phyloP scores from a whole-genome alignment of 1,140 invertebrate species.

The Bombus affinis region DNA sequence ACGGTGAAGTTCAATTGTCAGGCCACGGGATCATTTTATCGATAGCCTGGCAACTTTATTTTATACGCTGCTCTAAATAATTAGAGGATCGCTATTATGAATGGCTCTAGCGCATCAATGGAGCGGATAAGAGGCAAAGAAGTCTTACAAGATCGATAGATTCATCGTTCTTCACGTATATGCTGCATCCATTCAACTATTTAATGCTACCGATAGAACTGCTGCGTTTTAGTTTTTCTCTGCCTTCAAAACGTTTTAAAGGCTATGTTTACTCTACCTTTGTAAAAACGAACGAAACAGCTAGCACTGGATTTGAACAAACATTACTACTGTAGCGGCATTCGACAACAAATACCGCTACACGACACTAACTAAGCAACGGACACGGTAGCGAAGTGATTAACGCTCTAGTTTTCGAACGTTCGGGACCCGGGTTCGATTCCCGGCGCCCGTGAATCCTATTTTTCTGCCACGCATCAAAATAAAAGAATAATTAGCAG shows the following conservation, averaged over 20 bases:
- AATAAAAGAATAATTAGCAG: too few relatives aligned
- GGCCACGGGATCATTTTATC: neutral
- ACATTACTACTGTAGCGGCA: too few relatives aligned
- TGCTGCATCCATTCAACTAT: neutral
- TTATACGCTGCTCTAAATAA: neutral
- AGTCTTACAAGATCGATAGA: neutral
- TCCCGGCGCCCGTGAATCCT: too few relatives aligned
- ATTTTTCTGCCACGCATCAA: too few relatives aligned
- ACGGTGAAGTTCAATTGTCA: constrained; percentile 15
- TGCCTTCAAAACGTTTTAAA: too few relatives aligned
- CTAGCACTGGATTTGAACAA: rapidly evolving
- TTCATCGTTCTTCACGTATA: neutral
- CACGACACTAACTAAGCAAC: too few relatives aligned
- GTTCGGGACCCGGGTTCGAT: too few relatives aligned
- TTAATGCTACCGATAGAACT: neutral
- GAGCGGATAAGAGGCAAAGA: neutral
- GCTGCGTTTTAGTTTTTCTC: neutral
- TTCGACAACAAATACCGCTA: too few relatives aligned
- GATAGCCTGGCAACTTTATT: neutral
- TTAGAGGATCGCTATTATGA: neutral
- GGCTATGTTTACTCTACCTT: rapidly evolving
- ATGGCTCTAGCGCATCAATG: neutral
- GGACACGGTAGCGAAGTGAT: too few relatives aligned
- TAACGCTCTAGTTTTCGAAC: too few relatives aligned
- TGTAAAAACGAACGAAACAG: too few relatives aligned